Conservation (phyloP, 2,888 invertebrate species). For the Yponomeuta cagnagella region DNA sequence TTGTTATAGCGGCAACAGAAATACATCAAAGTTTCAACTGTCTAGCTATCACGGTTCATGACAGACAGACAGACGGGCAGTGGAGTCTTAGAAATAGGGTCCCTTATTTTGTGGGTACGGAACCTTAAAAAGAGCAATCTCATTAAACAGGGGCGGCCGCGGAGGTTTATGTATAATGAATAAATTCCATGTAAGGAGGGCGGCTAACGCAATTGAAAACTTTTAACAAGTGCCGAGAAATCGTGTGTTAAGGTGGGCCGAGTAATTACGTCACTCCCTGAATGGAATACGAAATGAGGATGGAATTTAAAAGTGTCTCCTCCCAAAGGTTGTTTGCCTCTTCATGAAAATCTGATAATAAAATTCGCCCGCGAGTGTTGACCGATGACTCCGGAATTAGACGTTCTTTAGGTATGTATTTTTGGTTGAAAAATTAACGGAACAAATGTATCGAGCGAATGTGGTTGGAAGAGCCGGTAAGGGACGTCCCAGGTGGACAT, state of each 20-base stretch:
- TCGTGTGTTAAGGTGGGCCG: slow-evolving; percentile 72
- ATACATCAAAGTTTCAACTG: too few species aligned
- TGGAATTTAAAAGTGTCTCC: slow-evolving; percentile 49
- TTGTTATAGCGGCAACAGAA: too few species aligned
- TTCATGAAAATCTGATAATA: slow-evolving; percentile 62
- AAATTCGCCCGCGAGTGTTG: slow-evolving; percentile 39
- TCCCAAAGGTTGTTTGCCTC: slow-evolving; percentile 26
- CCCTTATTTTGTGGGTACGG: too few species aligned
- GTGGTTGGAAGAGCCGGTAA: too few species aligned
- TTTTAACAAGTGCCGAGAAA: slow-evolving; percentile 75
- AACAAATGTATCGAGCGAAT: too few species aligned
- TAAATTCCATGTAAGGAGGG: slow-evolving; percentile 68
- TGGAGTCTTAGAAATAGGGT: too few species aligned
- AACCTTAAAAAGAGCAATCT: slow-evolving; percentile 55
- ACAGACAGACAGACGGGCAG: too few species aligned
- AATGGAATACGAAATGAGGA: slow-evolving; percentile 65
- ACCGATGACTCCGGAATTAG: slow-evolving; percentile 36
- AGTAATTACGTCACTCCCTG: slow-evolving; percentile 60
- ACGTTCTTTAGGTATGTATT: slow-evolving; percentile 7
- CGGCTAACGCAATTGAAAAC: slow-evolving; percentile 74
- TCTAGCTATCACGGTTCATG: too few species aligned
- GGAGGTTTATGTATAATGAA: slow-evolving; percentile 64
- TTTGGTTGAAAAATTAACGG: too few species aligned
- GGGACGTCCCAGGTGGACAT: too few species aligned
- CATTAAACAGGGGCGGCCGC: slow-evolving; percentile 55